Evolutionary conservation across 1,140 invertebrate species (phyloP).

Genomic region (Drosophila lacertosa): DNA sequence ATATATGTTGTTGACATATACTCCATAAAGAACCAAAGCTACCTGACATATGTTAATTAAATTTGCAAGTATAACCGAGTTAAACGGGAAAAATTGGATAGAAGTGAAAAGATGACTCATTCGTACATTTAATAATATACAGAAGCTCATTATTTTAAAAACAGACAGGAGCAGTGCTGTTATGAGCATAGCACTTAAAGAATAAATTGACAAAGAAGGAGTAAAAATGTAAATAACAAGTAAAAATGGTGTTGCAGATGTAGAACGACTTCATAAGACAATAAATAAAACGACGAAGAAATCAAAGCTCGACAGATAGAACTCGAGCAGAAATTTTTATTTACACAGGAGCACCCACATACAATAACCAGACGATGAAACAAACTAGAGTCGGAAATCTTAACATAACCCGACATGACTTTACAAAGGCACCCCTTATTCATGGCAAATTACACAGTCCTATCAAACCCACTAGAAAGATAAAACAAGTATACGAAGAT

Average conservation of each 20-base stretch:
- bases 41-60: background rate
- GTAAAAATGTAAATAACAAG: background rate
- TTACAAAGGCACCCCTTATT: no score
- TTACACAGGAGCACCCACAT: no score
- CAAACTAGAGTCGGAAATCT: no score
- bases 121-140: background rate
- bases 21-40: no score
- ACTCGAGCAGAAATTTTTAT: no score
- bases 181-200: background rate
- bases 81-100: background rate
- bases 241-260: slow-evolving; percentile 6
- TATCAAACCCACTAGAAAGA: no score
- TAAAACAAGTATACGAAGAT: no score
- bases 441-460: no score
- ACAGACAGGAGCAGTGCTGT: background rate
- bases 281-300: background rate
- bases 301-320: no score
- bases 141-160: background rate
- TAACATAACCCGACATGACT: no score
- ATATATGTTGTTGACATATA: no score
- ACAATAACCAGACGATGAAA: no score
- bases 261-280: background rate
- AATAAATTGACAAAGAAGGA: background rate
- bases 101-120: slow-evolving; percentile 8
- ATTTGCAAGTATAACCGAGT: background rate